phyloP scores from a whole-genome alignment of 2,113 vertebrate species.

The Emydocephalus ijimae region DNA sequence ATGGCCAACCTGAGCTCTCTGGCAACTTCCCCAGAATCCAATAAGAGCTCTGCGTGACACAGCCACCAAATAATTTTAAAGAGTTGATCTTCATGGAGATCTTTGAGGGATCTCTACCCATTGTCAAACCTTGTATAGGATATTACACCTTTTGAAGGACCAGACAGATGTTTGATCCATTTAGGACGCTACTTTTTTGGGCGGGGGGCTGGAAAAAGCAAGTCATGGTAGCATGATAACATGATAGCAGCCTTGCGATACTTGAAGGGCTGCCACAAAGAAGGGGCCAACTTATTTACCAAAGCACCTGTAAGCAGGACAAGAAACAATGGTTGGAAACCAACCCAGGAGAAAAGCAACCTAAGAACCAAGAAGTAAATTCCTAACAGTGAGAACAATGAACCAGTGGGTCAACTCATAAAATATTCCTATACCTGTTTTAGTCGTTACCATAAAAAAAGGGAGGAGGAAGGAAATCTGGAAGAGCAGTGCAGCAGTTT shows the following conservation, averaged over 20 bases:
- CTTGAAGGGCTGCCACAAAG: neutral
- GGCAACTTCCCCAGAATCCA: constrained; percentile 39
- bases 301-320: neutral
- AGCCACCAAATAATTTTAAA: constrained; percentile 4
- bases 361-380: neutral
- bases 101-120: neutral
- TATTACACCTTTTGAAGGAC: neutral
- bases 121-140: neutral
- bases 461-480: no score
- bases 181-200: neutral
- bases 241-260: no score
- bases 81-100: neutral
- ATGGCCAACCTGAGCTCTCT: constrained; percentile 27
- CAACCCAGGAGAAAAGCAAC: neutral
- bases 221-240: neutral
- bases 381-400: neutral
- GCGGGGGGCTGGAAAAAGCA: neutral
- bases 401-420: neutral
- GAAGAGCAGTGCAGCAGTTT: no score
- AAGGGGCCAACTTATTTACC: neutral
- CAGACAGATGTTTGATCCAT: rapidly evolving
- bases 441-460: no score
- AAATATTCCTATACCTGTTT: no score
- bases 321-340: neutral
- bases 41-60: neutral